These are phyloP conservation scores for Andrena cerasifolii DNA, from an alignment of 1,140 invertebrate genomes.

Conservation along the genomic window DNA sequence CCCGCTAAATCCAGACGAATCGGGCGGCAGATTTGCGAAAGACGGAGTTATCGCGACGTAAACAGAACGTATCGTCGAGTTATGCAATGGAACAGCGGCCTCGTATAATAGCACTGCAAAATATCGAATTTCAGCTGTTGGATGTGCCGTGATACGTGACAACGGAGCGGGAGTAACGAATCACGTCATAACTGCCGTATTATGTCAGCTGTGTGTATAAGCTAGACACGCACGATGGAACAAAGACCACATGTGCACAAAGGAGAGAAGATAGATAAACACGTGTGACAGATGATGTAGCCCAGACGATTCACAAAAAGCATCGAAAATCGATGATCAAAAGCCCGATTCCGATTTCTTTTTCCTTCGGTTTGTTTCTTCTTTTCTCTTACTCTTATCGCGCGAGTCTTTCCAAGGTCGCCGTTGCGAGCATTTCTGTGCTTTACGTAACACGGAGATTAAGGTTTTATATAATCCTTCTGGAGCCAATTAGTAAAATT, in stretches of 20 bases:
- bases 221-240: slow-evolving; percentile 40
- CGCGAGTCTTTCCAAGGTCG: slow-evolving; percentile 55
- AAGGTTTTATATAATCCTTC: too few species aligned
- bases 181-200: slow-evolving; percentile 22
- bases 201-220: slow-evolving; percentile 54
- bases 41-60: neutral
- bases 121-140: slow-evolving; percentile 34
- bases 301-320: slow-evolving; percentile 69
- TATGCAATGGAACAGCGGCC: slow-evolving; percentile 52
- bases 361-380: neutral
- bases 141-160: neutral
- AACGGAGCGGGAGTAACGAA: slow-evolving; percentile 21
- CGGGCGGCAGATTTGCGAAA: neutral
- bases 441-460: neutral
- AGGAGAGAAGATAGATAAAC: slow-evolving; percentile 22
- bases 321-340: slow-evolving; percentile 62
- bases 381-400: slow-evolving; percentile 28
- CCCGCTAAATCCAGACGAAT: neutral
- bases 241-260: slow-evolving; percentile 34
- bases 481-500: too few species aligned
- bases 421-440: slow-evolving; percentile 9
- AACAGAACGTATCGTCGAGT: slow-evolving; percentile 32
- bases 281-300: slow-evolving; percentile 52
- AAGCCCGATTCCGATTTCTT: slow-evolving; percentile 30
- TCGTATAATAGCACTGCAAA: slow-evolving; percentile 5